A percentile compares a stretch with the other conserved stretches of the same genome.
Evolutionary conservation across 2,113 vertebrate genomes (phyloP).

Genomic region (Bombycilla garrulus): DNA sequence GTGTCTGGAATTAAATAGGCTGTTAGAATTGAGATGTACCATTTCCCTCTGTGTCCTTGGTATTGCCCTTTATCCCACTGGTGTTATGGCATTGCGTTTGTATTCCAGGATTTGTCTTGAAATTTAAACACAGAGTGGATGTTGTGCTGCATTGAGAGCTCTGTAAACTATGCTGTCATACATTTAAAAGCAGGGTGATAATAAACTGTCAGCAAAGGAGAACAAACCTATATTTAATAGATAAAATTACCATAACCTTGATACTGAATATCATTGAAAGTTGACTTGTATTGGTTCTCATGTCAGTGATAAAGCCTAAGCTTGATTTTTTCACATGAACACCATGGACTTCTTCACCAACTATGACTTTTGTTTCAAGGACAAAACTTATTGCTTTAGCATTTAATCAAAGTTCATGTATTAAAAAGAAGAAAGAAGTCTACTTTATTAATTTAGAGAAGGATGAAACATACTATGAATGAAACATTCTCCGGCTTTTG

Average conservation of each 20-base stretch:
- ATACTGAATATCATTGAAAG: neutral
- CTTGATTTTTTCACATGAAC: neutral
- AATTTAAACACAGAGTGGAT: neutral
- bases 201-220: neutral
- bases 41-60: neutral
- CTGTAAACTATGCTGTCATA: neutral
- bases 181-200: neutral
- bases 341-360: neutral
- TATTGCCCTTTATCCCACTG: neutral
- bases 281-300: neutral
- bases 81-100: neutral
- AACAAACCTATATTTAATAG: neutral
- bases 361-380: neutral
- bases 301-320: neutral
- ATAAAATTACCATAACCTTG: neutral
- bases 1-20: neutral
- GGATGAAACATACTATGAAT: neutral
- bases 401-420: neutral
- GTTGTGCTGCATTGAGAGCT: neutral
- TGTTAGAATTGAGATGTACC: neutral
- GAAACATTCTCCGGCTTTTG: neutral
- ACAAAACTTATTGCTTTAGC: neutral
- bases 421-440: neutral
- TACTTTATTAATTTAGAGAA: neutral
- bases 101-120: neutral